A percentile compares a stretch with the other conserved stretches of the same genome.
phyloP scores from a whole-genome alignment of 2,797 vertebrate genomes.

The Tadarida brasiliensis region DNA sequence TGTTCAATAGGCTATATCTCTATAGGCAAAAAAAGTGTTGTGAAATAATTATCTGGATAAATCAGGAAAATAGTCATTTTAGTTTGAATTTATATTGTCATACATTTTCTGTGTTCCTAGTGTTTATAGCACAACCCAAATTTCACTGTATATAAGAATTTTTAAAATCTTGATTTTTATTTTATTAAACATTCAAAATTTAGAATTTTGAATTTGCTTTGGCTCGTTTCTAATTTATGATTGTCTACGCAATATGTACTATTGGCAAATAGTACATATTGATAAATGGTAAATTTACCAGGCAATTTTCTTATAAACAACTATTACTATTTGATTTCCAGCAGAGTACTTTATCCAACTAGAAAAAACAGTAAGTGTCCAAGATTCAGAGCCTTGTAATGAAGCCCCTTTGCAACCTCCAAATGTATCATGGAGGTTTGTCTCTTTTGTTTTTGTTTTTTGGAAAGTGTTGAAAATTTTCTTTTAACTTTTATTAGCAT shows the following conservation, averaged over 20 bases:
- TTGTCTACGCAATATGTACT: neutral
- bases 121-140: neutral
- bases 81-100: neutral
- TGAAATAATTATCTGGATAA: constrained; percentile 32
- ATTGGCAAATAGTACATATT: neutral
- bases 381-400: neutral
- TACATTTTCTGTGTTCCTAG: neutral
- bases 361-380: neutral
- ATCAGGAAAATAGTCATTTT: constrained; percentile 4
- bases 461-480: neutral
- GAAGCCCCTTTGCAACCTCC: neutral
- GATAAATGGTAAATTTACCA: constrained; percentile 17
- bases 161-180: constrained; percentile 16
- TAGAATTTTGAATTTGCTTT: constrained; percentile 38
- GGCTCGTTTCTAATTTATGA: constrained; percentile 43
- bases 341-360: neutral
- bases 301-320: constrained; percentile 20
- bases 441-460: neutral
- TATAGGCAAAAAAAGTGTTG: neutral
- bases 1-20: neutral
- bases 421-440: neutral
- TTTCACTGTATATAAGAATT: constrained; percentile 9
- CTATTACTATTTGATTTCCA: constrained; percentile 19
- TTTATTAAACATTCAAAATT: constrained; percentile 30
- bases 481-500: neutral